Conservation (phyloP, 2,797 vertebrate genomes). For the Acanthurus leucopareius region DNA sequence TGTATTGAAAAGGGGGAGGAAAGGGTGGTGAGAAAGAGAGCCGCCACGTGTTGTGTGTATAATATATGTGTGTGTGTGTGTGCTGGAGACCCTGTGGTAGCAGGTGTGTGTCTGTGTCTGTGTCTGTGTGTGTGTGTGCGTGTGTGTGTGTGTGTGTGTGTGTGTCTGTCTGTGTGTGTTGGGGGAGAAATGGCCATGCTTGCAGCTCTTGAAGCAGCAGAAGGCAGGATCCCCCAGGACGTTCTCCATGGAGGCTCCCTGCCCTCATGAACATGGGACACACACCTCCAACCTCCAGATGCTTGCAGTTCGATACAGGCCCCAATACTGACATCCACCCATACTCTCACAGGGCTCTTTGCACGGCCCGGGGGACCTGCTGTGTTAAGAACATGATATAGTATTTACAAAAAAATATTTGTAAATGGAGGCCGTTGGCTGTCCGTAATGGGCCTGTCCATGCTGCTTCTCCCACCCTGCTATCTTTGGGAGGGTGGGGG, state of each 20-base stretch:
- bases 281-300: conserved; percentile 81
- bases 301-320: conserved; percentile 81
- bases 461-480: conserved; percentile 60
- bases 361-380: conserved; percentile 79
- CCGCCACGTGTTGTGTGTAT: conserved; percentile 63
- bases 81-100: conserved; percentile 31
- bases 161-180: conserved; percentile 25
- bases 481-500: conserved; percentile 43
- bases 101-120: conserved; percentile 39
- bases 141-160: conserved; percentile 24
- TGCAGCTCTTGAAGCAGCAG: conserved; percentile 78
- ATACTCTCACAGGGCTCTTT: conserved; percentile 82
- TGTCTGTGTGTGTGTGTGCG: conserved; percentile 25
- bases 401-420: conserved; percentile 89
- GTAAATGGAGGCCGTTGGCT: conserved; percentile 85
- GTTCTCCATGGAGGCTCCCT: conserved; percentile 47
- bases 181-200: conserved; percentile 21
- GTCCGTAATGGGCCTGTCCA: conserved; percentile 67
- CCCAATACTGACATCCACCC: conserved; percentile 74
- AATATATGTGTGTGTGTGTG: conserved; percentile 30
- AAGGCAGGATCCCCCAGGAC: conserved; percentile 78
- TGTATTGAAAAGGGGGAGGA: conserved; percentile 38
- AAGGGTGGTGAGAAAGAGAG: conserved; percentile 44
- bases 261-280: conserved; percentile 49
- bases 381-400: conserved; percentile 88